Conservation (phyloP, 2,113 vertebrate species). For the Corythornis madagascariensis region DNA sequence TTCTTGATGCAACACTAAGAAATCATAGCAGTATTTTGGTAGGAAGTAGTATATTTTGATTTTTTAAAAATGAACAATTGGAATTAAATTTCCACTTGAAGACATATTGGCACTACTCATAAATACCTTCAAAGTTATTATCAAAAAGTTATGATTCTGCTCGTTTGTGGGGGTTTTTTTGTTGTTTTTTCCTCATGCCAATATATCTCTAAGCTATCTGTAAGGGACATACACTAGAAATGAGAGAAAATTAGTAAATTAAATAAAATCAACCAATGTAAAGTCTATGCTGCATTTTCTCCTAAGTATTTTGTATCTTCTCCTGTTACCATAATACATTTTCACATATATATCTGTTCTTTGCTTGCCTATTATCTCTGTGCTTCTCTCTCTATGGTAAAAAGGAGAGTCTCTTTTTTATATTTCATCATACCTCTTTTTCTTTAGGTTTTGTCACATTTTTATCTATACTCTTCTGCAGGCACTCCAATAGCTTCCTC, state of each 20-base stretch:
- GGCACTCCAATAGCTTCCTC: constrained; percentile 33
- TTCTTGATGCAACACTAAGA: background rate
- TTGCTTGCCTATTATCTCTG: background rate
- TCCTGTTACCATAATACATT: background rate
- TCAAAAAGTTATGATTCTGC: background rate
- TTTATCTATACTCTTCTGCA: constrained; percentile 55
- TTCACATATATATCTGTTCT: background rate
- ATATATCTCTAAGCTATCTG: background rate
- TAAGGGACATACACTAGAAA: background rate
- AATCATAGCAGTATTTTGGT: background rate
- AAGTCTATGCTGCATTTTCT: background rate
- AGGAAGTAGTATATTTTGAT: background rate
- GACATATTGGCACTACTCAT: background rate
- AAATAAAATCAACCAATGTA: background rate
- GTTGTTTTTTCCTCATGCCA: background rate
- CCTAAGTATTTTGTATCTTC: background rate
- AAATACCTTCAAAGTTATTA: too few species aligned
- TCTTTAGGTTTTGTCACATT: constrained; percentile 40
- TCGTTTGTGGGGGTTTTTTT: background rate
- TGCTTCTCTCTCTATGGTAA: background rate
- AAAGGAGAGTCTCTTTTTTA: background rate
- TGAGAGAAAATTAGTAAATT: background rate
- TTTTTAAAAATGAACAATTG: background rate
- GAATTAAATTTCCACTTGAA: background rate
- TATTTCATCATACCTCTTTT: background rate